Evolutionary conservation across 2,888 invertebrate genomes (phyloP).

Genomic region (Notodonta ziczac): DNA sequence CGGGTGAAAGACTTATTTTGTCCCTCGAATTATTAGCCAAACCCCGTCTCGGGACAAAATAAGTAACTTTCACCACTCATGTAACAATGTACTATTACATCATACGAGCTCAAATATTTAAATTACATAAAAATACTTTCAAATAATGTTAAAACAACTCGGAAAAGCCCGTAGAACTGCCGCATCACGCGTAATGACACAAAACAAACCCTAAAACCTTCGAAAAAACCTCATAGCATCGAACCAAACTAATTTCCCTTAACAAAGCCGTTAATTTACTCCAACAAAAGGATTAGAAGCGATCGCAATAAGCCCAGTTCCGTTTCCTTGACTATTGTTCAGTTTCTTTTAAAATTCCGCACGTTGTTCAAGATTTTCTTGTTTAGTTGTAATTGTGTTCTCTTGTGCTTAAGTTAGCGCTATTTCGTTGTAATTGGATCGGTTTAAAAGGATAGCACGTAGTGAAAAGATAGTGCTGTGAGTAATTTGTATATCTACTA

Average conservation of each 20-base stretch:
- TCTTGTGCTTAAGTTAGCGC: conserved; percentile 5
- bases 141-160: too few relatives aligned
- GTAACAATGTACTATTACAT: too few relatives aligned
- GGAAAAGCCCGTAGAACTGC: background rate
- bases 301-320: conserved; percentile 15
- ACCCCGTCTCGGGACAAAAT: too few relatives aligned
- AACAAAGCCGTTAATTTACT: conserved; percentile 26
- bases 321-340: background rate
- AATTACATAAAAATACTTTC: too few relatives aligned
- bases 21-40: too few relatives aligned
- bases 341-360: conserved; percentile 3
- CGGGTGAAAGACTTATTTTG: too few relatives aligned
- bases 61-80: too few relatives aligned
- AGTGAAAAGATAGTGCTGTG: background rate
- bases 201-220: background rate
- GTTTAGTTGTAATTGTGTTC: conserved; percentile 8
- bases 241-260: conserved; percentile 25
- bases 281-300: conserved; percentile 20
- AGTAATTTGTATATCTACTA: background rate
- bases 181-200: background rate
- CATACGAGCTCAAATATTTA: too few relatives aligned
- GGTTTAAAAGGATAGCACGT: conserved; percentile 1
- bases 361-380: conserved; percentile 6
- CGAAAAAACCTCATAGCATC: conserved; percentile 4
- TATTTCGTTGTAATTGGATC: background rate